Evolutionary conservation across 2,113 vertebrate genomes (phyloP).

Genomic region (Cheilinus undulatus): DNA sequence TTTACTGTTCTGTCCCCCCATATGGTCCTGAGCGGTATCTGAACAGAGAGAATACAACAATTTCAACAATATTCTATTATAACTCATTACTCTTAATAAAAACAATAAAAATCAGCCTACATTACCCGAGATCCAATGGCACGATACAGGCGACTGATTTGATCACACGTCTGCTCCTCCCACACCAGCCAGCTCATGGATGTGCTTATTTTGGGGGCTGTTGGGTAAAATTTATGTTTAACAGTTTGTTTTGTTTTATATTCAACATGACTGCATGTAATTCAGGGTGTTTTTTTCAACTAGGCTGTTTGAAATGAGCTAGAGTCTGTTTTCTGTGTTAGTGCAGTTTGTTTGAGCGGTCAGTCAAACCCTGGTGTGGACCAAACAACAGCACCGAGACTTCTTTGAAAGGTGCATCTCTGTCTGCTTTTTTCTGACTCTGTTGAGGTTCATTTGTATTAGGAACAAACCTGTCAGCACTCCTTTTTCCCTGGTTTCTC

Average conservation of each 20-base stretch:
- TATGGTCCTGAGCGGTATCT: slow-evolving; percentile 90
- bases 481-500: too few relatives aligned
- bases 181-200: slow-evolving; percentile 90
- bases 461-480: too few relatives aligned
- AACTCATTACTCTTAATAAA: too few relatives aligned
- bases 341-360: too few relatives aligned
- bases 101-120: not conserved
- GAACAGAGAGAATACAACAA: slow-evolving; percentile 9
- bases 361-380: too few relatives aligned
- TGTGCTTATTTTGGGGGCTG: slow-evolving; percentile 91
- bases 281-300: too few relatives aligned
- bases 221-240: not conserved
- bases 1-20: slow-evolving; percentile 90
- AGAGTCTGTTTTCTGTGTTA: too few relatives aligned
- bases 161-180: slow-evolving; percentile 91
- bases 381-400: too few relatives aligned
- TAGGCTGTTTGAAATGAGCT: too few relatives aligned
- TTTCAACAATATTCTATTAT: not conserved
- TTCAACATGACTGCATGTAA: not conserved
- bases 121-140: slow-evolving; percentile 90
- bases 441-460: too few relatives aligned
- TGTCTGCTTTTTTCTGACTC: too few relatives aligned
- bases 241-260: not conserved
- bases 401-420: too few relatives aligned
- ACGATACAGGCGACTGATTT: slow-evolving; percentile 86